These are phyloP conservation scores for Lasioglossum lativentre DNA, from an alignment of 2,888 invertebrate species.

Conservation along the genomic window DNA sequence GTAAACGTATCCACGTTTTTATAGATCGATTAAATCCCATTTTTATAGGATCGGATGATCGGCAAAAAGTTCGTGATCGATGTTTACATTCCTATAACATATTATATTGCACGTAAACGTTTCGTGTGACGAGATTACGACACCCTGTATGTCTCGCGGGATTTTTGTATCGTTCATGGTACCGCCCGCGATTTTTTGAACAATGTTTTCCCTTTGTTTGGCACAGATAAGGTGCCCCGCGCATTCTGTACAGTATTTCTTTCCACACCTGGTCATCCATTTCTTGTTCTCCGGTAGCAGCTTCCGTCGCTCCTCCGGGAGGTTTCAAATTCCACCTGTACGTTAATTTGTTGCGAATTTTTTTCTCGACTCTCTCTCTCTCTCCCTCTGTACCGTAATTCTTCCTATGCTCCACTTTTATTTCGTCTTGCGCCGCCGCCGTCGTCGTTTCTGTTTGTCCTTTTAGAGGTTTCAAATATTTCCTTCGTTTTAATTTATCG, in stretches of 20 bases:
- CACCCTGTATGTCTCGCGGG: neutral
- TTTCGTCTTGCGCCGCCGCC: constrained; percentile 81
- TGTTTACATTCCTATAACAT: neutral
- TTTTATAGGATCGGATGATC: neutral
- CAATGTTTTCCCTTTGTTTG: neutral
- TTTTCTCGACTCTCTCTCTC: constrained; percentile 60
- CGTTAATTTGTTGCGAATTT: constrained; percentile 71
- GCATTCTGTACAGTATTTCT: constrained; percentile 20
- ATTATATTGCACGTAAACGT: neutral
- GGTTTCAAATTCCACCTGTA: constrained; percentile 69
- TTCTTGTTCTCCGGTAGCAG: constrained; percentile 42
- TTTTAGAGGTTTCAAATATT: constrained; percentile 77
- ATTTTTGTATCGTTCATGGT: neutral
- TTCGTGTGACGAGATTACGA: neutral
- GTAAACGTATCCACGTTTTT: neutral
- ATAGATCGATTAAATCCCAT: neutral
- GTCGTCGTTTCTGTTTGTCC: constrained; percentile 81
- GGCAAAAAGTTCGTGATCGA: neutral
- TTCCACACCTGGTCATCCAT: constrained; percentile 18
- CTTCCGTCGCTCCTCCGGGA: constrained; percentile 43
- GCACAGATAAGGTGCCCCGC: neutral
- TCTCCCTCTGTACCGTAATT: constrained; percentile 72
- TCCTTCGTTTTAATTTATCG: constrained; percentile 42
- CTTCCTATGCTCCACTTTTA: constrained; percentile 80
- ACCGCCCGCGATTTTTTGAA: neutral